These are phyloP conservation scores for Psephotus haematonotus DNA, from an alignment of 2,113 vertebrate genomes.

Conservation along the genomic window DNA sequence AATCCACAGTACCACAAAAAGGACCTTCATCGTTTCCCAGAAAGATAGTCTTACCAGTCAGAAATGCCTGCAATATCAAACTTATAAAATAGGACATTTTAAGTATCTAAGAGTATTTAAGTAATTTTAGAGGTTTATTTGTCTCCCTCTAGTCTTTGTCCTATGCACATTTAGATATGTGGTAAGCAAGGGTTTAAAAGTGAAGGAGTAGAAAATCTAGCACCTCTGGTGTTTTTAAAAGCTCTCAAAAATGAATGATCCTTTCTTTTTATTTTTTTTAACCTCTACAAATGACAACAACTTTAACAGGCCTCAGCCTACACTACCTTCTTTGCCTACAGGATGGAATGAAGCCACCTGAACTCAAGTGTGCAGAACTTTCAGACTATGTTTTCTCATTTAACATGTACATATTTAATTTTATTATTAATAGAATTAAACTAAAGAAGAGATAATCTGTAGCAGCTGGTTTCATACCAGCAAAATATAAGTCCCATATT, in stretches of 20 bases:
- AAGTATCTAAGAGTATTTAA: background rate
- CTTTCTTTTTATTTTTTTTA: background rate
- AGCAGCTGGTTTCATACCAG: background rate
- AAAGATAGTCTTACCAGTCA: background rate
- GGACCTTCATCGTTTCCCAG: background rate
- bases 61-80: background rate
- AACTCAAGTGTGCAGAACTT: background rate
- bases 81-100: background rate
- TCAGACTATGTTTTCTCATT: background rate
- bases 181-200: background rate
- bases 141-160: background rate
- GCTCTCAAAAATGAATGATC: background rate
- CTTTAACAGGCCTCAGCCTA: background rate
- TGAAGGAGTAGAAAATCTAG: background rate
- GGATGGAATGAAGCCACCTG: background rate
- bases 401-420: background rate
- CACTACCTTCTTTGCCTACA: background rate
- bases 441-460: background rate
- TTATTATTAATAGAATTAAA: background rate
- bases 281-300: background rate
- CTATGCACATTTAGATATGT: background rate
- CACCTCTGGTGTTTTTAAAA: background rate
- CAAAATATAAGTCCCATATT: background rate
- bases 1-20: background rate
- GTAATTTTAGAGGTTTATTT: background rate